Base-by-base conservation (phyloP, 2,888 invertebrate genomes). In the Lucinisca nassula region DNA sequence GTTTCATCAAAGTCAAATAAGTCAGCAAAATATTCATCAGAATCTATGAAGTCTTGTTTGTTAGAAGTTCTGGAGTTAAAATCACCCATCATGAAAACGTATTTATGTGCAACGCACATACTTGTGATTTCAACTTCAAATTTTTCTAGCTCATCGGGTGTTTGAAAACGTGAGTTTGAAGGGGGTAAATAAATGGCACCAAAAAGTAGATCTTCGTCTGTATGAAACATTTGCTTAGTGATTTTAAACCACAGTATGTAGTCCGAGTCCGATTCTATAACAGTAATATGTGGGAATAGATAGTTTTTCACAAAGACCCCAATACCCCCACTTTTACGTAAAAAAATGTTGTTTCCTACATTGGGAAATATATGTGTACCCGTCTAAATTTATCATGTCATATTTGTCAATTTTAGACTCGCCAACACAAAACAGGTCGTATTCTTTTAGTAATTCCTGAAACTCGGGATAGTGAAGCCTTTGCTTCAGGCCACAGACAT, bases 271-370 rank as follows among this genome's bases (percentile, higher is more conserved):
- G 55, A 55, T n/a, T 55, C 55, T 4, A 55, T n/a, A 8, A 55
- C 3, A 55, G 55, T n/a, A 21, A 55, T 21, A 21, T 55, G 21
- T 0, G 38, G 32, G n/a, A 40, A 21, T 2, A 79, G 0, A 35
- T 24, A 40, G 27, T 49, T 27, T 35, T 72, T 45, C 4, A 72
- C 51, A 51, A 79, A 72, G 14, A 72, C 30, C 3, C 79, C 72
- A 45, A 79, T 70, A 8, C 79, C 79, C 3, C 79, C 79, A 51
- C 72, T 72, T 49, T 79, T 79, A 12, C 79, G 49, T 14, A 49
- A 49, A 55, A 40, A 40, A 40, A 55, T 21, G 55, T 55, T 55
- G 55, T 55, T 55, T 55, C 21, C 55, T 55, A 8, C n/a, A 17
- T 55, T 55, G 55, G 4, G 55, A 55, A 8, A 55, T 4, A 55